Base-by-base conservation (phyloP, 2,113 vertebrate genomes). In the Misgurnus anguillicaudatus region DNA sequence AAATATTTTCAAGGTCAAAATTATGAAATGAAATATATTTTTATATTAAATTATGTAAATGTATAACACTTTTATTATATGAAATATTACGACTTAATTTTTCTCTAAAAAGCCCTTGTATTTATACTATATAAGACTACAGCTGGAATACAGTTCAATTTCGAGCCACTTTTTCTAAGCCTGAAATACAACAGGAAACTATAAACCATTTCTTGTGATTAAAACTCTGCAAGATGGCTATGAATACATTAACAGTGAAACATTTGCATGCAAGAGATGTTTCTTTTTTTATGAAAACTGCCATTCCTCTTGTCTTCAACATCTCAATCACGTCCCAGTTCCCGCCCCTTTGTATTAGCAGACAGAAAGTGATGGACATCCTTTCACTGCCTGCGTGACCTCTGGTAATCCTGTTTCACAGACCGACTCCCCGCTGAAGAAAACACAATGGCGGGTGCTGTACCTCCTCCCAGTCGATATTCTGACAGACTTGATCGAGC, bases 381-480 rank as follows among this genome's bases (percentile, higher is more conserved):
- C 94, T 95, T 95, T 96, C 95, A 94, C 92, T 95, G 94, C 93
- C 94, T 93, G 94, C 94, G 91, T 98, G 97, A 97, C 96, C 97
- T 94, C 95, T 95, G 93, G 95, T 98, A 98, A 99, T 98, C 96
- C 96, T 94, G 95, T 99, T 98, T 96, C 95, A 97, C 95, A 96
- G 94, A 96, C 93, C 95, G 95, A 91, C 94, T 95, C 96, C 95
- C 96, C 82, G 94, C 95, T 94, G 95, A 89, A 95, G 87, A 87
- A 87, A 92, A 91, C 95, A 98, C 97, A 99, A 98, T 95, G 94
- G 94, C 94, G 89, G 93, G 90, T 91, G 92, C 93, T 94, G 94
- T 92, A 92, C 95, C 95, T 96, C 94, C 95, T 95, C 95, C 93
- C 94, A 95, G 95, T 96, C 96, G 92, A 97, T 98, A 96, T 91